Conservation (phyloP, 2,888 invertebrate genomes). For the Tipula lateralis region DNA sequence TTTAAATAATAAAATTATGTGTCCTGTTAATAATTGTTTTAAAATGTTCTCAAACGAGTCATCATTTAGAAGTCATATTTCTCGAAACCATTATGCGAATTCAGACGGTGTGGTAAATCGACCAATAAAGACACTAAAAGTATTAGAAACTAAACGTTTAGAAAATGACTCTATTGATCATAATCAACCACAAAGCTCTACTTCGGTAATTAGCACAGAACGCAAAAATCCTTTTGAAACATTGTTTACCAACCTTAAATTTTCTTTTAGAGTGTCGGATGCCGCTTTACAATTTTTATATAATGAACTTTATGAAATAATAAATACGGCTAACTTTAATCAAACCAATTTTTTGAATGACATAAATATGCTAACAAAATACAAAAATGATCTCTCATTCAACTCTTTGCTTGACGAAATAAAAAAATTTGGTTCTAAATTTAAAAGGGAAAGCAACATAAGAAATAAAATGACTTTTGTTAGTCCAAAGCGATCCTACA, state of each 20-base stretch:
- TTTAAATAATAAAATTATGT: neutral
- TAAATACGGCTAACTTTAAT: neutral
- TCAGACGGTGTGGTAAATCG: neutral
- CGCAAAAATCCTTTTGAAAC: neutral
- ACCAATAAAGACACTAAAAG: neutral
- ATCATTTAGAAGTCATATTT: neutral
- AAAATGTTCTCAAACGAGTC: neutral
- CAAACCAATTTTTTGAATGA: neutral
- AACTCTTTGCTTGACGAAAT: neutral
- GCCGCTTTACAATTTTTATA: neutral
- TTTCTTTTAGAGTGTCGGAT: neutral
- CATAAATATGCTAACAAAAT: neutral
- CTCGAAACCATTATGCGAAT: too few species aligned
- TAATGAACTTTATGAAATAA: neutral
- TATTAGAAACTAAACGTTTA: neutral
- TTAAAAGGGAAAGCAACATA: neutral
- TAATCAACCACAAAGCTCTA: neutral
- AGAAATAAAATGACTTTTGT: constrained; percentile 12
- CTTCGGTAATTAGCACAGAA: neutral
- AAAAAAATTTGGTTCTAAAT: neutral
- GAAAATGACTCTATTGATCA: neutral
- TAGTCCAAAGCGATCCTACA: too few species aligned
- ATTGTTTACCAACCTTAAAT: neutral
- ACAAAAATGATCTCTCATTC: neutral
- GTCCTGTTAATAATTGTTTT: neutral